A percentile compares a stretch with the other conserved stretches of the same genome.
phyloP scores from a whole-genome alignment of 2,797 vertebrate species.

The Otolemur crassicaudatus region DNA sequence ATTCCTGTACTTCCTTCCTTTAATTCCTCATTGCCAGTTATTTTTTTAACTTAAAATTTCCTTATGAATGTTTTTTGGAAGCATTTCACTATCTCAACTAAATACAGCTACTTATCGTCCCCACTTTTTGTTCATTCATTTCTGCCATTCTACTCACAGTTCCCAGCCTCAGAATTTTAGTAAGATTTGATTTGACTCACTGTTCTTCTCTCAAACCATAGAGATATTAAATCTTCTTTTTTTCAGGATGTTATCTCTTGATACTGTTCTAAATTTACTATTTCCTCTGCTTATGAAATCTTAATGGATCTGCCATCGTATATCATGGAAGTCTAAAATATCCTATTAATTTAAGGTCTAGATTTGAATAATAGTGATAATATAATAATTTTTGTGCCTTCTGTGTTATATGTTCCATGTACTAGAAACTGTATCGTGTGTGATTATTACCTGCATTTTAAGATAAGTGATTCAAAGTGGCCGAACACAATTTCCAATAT shows the following conservation, averaged over 20 bases:
- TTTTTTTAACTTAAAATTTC: too few species aligned
- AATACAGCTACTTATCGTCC: neutral
- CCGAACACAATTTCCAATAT: neutral
- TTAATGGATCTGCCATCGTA: neutral
- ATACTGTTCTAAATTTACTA: neutral
- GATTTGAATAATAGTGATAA: neutral
- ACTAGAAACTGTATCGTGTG: neutral
- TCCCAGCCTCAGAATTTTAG: neutral
- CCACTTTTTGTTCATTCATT: neutral
- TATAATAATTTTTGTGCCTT: neutral
- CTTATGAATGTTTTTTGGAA: neutral
- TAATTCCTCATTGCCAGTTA: neutral
- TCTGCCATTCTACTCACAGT: neutral
- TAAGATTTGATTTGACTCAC: neutral
- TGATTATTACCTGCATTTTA: neutral
- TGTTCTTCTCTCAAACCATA: neutral
- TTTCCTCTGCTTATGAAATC: neutral
- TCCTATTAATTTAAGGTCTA: neutral
- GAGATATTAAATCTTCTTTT: neutral
- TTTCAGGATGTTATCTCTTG: neutral
- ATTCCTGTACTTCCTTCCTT: neutral
- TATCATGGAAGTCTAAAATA: neutral
- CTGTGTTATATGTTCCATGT: neutral
- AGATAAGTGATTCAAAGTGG: slow-evolving; percentile 28
- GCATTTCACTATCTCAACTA: neutral